Base-by-base conservation (phyloP, 1,140 invertebrate genomes). In the Zeugodacus cucurbitae region DNA sequence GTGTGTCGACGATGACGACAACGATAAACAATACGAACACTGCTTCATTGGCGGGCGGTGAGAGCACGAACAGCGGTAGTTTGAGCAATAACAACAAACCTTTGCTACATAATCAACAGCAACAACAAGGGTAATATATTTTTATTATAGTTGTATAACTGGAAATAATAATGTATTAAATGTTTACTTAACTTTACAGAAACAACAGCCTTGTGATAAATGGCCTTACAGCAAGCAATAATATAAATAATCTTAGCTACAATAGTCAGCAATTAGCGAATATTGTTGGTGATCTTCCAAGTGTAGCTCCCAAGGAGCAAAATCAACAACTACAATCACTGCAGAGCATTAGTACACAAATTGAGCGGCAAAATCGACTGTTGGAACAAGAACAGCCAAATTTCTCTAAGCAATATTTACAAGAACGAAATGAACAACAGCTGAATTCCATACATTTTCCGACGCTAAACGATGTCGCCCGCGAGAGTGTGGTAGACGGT, bases 141-240 rank as follows among this genome's bases (percentile, higher is more conserved):
- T 82, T 8, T 48, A 48, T 17, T 54, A 54, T 54, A 3, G 48
- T 17, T 17, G 4, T 17, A 54, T 20, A 54, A 17, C 64, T 70
- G 29, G 11, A 29, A 58, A 17, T 59, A 54, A 57, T 86, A 20
- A 86, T 34, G 20, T 41, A 41, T 14, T 32, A 32, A 32, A 20
- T 34, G 20, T 37, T 34, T 59, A 11, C 58, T 62, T 26, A n/a
- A 26, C 44, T 34, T 88, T 62, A 82, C 59, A 89, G 89, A 59
- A 89, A 64, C 88, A 90, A 89, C 85, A 91, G 90, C 87, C 91
- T 92, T 90, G 89, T 92, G 90, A 92, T 93, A 89, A 93, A 93
- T 88, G 92, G 92, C 89, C 91, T 92, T 92, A 93, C 92, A 88
- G 89, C 88, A 87, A 57, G 91, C 91, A 93, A 93, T 92, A 92